phyloP scores from a whole-genome alignment of 2,797 vertebrate genomes.

The Cygnus olor region DNA sequence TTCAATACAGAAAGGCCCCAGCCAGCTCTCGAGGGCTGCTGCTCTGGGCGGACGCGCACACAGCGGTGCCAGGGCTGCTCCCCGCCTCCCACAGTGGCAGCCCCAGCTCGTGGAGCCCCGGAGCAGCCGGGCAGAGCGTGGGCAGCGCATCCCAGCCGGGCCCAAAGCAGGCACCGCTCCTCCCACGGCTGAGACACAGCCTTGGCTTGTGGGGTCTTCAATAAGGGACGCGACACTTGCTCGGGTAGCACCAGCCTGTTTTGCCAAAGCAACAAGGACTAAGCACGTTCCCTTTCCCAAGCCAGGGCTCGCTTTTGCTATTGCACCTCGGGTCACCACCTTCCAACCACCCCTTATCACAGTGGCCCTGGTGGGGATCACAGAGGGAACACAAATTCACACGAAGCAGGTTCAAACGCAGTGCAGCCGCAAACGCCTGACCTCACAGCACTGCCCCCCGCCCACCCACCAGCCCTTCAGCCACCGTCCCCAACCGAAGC shows the following conservation, averaged over 20 bases:
- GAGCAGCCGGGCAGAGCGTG: neutral
- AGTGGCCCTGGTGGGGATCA: neutral
- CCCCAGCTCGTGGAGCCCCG: neutral
- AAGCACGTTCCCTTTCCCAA: neutral
- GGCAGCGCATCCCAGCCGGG: neutral
- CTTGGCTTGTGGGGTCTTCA: neutral
- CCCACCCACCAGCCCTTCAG: neutral
- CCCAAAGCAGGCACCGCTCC: neutral
- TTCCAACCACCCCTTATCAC: neutral
- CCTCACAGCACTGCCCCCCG: neutral
- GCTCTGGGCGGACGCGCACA: rapidly evolving
- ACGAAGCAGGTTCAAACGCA: rapidly evolving
- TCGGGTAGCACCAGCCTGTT: neutral
- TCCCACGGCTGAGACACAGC: neutral
- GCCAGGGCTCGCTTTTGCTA: neutral
- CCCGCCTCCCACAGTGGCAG: rapidly evolving
- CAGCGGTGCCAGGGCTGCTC: neutral
- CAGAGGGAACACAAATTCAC: rapidly evolving
- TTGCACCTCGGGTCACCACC: neutral
- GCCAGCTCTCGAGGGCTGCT: neutral
- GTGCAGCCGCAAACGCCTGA: neutral
- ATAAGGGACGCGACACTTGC: neutral
- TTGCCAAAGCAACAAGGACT: neutral
- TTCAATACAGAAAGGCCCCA: neutral
- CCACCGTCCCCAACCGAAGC: neutral